These are phyloP conservation scores for Oxyteleia sp. DNA, from an alignment of 2,888 invertebrate genomes.

Conservation along the genomic window DNA sequence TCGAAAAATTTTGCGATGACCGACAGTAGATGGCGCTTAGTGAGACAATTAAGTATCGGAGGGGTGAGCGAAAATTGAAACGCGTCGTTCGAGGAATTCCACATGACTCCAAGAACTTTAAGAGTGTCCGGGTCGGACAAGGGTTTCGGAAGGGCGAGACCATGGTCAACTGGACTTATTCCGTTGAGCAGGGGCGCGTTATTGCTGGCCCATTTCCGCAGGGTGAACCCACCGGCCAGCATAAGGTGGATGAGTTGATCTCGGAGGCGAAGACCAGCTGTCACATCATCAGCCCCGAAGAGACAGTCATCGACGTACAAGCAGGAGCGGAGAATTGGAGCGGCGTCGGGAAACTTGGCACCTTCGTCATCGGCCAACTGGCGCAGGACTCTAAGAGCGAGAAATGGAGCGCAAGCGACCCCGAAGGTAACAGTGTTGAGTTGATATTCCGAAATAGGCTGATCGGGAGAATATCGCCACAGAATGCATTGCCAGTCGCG, in stretches of 20 bases:
- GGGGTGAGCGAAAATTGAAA: not conserved
- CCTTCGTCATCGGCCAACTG: not conserved
- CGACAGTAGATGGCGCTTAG: not conserved
- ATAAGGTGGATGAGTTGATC: not conserved
- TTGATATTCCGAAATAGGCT: not conserved
- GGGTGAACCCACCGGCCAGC: conserved; percentile 12
- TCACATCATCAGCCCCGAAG: not conserved
- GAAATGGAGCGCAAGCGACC: not conserved
- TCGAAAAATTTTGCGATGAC: not conserved
- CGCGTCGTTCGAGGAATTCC: not conserved
- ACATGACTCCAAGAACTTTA: conserved; percentile 30
- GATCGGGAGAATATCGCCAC: not conserved
- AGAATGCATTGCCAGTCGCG: conserved; percentile 4
- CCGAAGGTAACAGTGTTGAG: conserved; percentile 2
- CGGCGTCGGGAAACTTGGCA: not conserved
- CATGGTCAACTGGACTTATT: not conserved
- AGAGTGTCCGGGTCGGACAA: too few species aligned
- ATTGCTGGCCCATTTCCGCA: conserved; percentile 42
- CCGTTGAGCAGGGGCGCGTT: not conserved
- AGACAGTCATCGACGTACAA: conserved; percentile 1
- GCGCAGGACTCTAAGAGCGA: not conserved
- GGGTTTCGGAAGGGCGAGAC: too few species aligned
- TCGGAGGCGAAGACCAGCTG: too few species aligned
- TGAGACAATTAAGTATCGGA: not conserved
- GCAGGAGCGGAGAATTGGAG: not conserved